These are phyloP conservation scores for Conus canariensis DNA, from an alignment of 2,888 invertebrate species.

Conservation along the genomic window DNA sequence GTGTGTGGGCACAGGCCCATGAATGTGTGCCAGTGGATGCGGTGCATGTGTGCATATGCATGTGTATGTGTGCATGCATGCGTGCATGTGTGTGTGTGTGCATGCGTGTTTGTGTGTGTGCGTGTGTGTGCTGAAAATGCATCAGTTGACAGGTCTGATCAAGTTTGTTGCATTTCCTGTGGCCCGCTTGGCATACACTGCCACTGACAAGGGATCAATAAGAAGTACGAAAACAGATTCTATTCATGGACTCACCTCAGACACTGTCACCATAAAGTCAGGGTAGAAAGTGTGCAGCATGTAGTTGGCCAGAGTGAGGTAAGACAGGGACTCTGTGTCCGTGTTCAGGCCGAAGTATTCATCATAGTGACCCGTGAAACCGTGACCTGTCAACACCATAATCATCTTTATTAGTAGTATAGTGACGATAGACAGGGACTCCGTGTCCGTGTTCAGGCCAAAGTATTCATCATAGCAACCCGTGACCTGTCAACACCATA, in stretches of 20 bases:
- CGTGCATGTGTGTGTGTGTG: conserved; percentile 22
- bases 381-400: conserved; percentile 68
- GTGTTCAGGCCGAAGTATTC: conserved; percentile 98
- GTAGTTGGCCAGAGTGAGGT: conserved; percentile 96
- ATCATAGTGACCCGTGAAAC: conserved; percentile 89
- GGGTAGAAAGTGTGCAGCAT: conserved; percentile 89
- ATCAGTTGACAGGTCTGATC: not conserved
- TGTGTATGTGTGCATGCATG: not conserved
- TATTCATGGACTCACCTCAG: conserved; percentile 84
- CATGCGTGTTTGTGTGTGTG: conserved; percentile 20
- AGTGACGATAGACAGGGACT: conserved; percentile 89
- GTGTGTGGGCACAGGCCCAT: too few species aligned
- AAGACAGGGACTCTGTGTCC: conserved; percentile 96
- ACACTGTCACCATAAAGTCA: conserved; percentile 88
- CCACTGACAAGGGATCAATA: too few species aligned
- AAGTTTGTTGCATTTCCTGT: too few species aligned
- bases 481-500: conserved; percentile 55
- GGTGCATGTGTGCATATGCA: too few species aligned
- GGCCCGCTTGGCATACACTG: too few species aligned
- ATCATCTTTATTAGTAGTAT: not conserved
- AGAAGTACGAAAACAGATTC: not conserved
- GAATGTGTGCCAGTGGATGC: too few species aligned
- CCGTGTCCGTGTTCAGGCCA: conserved; percentile 96
- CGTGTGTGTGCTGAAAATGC: not conserved
- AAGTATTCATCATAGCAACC: conserved; percentile 98